Evolutionary conservation across 2,888 invertebrate species (phyloP).

Genomic region (Pardosa pseudoannulata): DNA sequence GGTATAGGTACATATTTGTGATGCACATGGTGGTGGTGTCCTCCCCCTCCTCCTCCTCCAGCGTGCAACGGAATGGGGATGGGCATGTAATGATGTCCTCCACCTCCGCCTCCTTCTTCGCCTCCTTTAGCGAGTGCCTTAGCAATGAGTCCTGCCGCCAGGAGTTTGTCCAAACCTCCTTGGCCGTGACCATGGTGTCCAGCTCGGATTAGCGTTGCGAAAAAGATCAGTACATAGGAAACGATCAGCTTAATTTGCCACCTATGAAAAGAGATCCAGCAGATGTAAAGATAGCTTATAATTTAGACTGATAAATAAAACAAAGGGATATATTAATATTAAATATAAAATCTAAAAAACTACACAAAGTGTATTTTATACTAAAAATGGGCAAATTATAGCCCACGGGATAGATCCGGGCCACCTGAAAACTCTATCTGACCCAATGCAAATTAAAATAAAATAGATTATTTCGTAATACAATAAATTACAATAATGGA

Average conservation of each 20-base stretch:
- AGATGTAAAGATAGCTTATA: no score
- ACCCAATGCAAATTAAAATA: no score
- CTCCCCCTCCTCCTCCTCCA: not conserved
- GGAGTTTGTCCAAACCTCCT: conserved; percentile 46
- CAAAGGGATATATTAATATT: no score
- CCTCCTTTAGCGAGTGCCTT: conserved; percentile 64
- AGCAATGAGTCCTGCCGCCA: conserved; percentile 67
- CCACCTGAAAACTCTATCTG: no score
- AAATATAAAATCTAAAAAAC: no score
- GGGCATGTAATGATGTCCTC: conserved; percentile 37
- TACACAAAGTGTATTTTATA: no score
- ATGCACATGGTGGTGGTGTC: conserved; percentile 13
- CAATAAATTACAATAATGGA: no score
- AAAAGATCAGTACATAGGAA: not conserved
- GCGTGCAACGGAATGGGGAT: conserved; percentile 29
- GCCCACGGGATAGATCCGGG: no score
- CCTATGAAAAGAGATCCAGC: not conserved
- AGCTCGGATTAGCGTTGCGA: not conserved
- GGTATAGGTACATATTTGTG: conserved; percentile 70
- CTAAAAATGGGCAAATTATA: no score
- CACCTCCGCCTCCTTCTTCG: conserved; percentile 49
- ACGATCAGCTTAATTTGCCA: not conserved
- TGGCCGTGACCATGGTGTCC: conserved; percentile 41
- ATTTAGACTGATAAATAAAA: no score
- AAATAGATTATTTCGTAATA: no score